Evolutionary conservation across 2,797 vertebrate genomes (phyloP).

Genomic region (Gymnopithys bicolor): DNA sequence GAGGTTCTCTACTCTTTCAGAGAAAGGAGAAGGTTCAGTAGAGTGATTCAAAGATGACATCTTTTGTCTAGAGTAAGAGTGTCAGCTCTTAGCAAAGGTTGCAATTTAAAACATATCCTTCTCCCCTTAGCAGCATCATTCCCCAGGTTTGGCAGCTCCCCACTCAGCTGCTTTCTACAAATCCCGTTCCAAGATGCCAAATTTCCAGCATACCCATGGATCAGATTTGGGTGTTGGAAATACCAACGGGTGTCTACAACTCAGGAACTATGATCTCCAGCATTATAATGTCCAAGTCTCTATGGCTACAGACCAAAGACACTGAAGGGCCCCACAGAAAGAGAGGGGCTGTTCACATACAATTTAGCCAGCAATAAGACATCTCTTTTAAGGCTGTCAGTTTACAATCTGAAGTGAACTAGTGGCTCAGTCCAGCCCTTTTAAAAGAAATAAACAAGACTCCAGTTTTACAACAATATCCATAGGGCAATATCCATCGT

Average conservation of each 20-base stretch:
- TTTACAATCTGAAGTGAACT: neutral
- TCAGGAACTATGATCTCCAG: neutral
- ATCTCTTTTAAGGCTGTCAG: neutral
- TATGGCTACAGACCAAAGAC: neutral
- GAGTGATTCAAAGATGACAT: neutral
- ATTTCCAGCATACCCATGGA: neutral
- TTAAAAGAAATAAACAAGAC: neutral
- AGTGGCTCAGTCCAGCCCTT: neutral
- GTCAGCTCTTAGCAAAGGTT: neutral
- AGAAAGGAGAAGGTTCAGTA: neutral
- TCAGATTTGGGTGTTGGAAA: slow-evolving; percentile 29
- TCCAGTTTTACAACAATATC: neutral
- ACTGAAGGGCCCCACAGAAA: neutral
- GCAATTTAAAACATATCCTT: neutral
- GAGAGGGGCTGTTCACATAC: neutral
- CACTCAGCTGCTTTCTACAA: neutral
- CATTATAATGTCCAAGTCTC: neutral
- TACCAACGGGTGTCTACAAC: neutral
- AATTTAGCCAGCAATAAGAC: neutral
- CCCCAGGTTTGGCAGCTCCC: neutral
- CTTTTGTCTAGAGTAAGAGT: neutral
- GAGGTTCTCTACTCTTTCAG: neutral
- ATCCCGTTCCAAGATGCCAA: neutral
- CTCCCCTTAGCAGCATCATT: neutral
- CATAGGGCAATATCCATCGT: no score